Conservation (phyloP, 2,888 invertebrate genomes). For the Meteorus colon region DNA sequence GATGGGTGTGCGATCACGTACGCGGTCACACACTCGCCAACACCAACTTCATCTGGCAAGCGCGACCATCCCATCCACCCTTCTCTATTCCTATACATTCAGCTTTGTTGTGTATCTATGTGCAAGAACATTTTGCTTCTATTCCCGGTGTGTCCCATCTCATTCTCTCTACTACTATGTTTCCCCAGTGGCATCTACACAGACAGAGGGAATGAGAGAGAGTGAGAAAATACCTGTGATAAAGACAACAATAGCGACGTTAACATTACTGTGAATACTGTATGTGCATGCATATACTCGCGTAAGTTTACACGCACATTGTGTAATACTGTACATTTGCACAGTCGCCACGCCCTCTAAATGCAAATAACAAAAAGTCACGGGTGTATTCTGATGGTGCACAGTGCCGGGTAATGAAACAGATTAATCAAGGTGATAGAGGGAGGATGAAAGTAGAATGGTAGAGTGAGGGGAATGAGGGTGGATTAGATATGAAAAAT, state of each 20-base stretch:
- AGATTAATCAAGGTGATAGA: constrained; percentile 56
- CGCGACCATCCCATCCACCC: neutral
- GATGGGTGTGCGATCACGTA: constrained; percentile 44
- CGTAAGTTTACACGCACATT: constrained; percentile 38
- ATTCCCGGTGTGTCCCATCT: constrained; percentile 5
- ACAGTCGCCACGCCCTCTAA: constrained; percentile 49
- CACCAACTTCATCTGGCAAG: constrained; percentile 34
- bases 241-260: constrained; percentile 30
- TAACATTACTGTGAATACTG: constrained; percentile 11
- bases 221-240: neutral
- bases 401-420: constrained; percentile 56
- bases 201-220: neutral
- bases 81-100: neutral
- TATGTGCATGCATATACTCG: constrained; percentile 25
- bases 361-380: constrained; percentile 62
- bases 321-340: constrained; percentile 30
- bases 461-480: constrained; percentile 21
- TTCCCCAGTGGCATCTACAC: neutral
- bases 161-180: neutral
- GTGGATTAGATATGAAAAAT: neutral
- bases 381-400: constrained; percentile 37
- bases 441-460: neutral
- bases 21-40: constrained; percentile 33
- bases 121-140: neutral
- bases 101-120: neutral